Conservation (phyloP, 2,888 invertebrate genomes). For the Cyclophora punctaria region DNA sequence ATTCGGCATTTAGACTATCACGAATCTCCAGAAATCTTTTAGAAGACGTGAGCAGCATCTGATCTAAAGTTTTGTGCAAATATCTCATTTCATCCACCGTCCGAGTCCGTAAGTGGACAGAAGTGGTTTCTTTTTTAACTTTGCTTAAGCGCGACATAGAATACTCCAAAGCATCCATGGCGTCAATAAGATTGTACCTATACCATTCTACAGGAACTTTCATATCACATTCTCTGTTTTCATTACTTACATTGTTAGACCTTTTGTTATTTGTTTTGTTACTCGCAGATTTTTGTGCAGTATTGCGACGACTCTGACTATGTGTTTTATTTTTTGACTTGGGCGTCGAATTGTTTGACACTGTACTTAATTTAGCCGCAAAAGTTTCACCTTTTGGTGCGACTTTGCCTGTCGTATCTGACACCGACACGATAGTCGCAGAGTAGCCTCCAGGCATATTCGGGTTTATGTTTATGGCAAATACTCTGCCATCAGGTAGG, state of each 20-base stretch:
- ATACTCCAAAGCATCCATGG: constrained; percentile 74
- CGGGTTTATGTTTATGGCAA: constrained; percentile 66
- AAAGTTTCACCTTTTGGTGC: constrained; percentile 47
- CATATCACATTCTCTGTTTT: constrained; percentile 42
- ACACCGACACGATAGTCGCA: constrained; percentile 66
- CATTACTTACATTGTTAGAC: constrained; percentile 13
- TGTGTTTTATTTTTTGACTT: not conserved
- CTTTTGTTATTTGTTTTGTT: constrained; percentile 6
- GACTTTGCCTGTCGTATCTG: constrained; percentile 37
- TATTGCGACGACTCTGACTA: not conserved
- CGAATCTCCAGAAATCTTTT: constrained; percentile 71
- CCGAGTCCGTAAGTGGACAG: constrained; percentile 59
- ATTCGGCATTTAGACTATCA: constrained; percentile 71
- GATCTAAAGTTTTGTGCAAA: constrained; percentile 72
- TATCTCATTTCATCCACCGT: constrained; percentile 66
- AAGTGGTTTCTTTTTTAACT: constrained; percentile 64
- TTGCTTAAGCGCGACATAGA: constrained; percentile 67
- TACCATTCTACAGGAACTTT: constrained; percentile 74
- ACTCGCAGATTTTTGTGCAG: not conserved
- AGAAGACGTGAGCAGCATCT: constrained; percentile 69
- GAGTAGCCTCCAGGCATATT: constrained; percentile 71
- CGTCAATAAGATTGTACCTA: constrained; percentile 73
- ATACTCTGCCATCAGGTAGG: constrained; percentile 66
- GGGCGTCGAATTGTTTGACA: constrained; percentile 20
- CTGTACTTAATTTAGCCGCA: constrained; percentile 55